Evolutionary conservation across 2,888 invertebrate genomes (phyloP).

Genomic region (Drosophila mimetica): DNA sequence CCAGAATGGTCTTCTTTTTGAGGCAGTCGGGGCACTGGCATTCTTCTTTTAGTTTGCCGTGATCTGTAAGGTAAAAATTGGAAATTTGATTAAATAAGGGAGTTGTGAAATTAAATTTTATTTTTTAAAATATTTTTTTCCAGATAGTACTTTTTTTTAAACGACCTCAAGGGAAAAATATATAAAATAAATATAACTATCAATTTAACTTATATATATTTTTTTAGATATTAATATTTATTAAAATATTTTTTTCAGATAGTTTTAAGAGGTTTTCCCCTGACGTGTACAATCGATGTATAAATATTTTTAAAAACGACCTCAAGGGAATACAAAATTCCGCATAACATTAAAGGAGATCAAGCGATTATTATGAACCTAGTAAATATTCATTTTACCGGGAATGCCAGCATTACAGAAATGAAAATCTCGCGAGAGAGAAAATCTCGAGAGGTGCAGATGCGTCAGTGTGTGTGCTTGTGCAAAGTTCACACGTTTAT

Average conservation of each 20-base stretch:
- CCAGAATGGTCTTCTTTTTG: conserved; percentile 92
- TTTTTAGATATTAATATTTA: too few species aligned
- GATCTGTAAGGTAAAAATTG: conserved; percentile 86
- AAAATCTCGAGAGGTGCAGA: background rate
- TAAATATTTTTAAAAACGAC: too few species aligned
- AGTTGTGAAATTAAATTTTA: background rate
- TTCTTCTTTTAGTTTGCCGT: conserved; percentile 89
- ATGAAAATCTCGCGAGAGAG: background rate
- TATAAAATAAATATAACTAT: too few species aligned
- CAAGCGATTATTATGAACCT: background rate
- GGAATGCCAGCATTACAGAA: conserved; percentile 10
- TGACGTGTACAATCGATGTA: too few species aligned
- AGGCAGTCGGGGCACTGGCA: conserved; percentile 96
- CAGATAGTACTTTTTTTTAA: too few species aligned
- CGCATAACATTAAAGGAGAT: background rate
- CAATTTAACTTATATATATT: too few species aligned
- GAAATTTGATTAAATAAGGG: background rate
- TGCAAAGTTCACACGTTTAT: background rate
- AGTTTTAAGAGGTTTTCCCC: too few species aligned
- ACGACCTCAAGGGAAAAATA: too few species aligned
- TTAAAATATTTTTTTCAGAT: background rate
- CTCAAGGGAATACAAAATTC: too few species aligned
- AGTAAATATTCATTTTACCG: background rate
- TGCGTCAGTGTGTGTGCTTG: background rate
- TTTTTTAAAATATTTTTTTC: background rate